phyloP scores from a whole-genome alignment of 2,797 vertebrate genomes.

The Crocidura indochinensis region DNA sequence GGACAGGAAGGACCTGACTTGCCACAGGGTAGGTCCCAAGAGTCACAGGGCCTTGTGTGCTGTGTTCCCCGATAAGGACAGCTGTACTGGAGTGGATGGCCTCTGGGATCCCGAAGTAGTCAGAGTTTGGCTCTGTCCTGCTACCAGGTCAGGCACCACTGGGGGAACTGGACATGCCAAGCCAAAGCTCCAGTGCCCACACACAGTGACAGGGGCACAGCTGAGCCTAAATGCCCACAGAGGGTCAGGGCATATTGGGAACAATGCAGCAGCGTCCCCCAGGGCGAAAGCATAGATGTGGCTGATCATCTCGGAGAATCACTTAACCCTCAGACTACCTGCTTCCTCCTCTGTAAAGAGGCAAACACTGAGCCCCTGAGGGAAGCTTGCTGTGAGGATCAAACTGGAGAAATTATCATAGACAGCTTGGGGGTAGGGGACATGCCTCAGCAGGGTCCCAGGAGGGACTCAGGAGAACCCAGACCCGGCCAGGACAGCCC shows the following conservation, averaged over 20 bases:
- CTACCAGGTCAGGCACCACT: background rate
- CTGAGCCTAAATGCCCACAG: constrained; percentile 53
- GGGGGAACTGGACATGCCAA: too few relatives aligned
- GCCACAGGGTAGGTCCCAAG: too few relatives aligned
- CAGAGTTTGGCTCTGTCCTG: background rate
- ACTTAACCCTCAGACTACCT: constrained; percentile 80
- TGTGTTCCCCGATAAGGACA: background rate
- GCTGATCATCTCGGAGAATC: constrained; percentile 78
- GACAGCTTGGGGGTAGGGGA: constrained; percentile 6
- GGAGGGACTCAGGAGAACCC: background rate
- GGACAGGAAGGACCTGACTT: background rate
- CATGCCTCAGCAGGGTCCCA: background rate
- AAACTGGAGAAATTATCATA: constrained; percentile 76
- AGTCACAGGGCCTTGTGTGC: too few relatives aligned
- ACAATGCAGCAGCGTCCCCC: constrained; percentile 63
- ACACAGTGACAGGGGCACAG: background rate
- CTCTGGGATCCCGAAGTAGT: too few relatives aligned
- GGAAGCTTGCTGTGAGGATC: constrained; percentile 79
- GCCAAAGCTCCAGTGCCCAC: too few relatives aligned
- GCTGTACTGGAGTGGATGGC: background rate
- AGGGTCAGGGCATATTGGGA: background rate
- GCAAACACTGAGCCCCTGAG: constrained; percentile 80
- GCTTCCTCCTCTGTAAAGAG: constrained; percentile 81
- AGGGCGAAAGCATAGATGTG: constrained; percentile 6
- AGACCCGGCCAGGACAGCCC: background rate